Base-by-base conservation (phyloP, 1,140 invertebrate species). In the Solen grandis region DNA sequence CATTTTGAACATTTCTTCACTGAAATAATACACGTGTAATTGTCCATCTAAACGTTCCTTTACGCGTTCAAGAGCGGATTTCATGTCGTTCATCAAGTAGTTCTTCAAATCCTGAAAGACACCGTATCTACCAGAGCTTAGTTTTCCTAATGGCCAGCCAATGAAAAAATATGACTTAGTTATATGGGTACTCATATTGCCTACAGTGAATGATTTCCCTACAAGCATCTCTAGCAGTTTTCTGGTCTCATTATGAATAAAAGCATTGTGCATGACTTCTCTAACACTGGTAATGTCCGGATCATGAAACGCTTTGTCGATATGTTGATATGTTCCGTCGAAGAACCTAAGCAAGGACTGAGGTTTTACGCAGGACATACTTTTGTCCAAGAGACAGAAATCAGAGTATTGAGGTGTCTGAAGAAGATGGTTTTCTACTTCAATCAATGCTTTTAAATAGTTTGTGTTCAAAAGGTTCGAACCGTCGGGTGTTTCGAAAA, bases 321-420 rank as follows among this genome's bases (percentile, higher is more conserved):
- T 33, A 31, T 59, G 33, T 29, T 54, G 50, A 38, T 66, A 77
- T 38, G 81, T 82, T 5, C 80, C 81, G 36, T 82, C 81, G 55
- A 82, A 82, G 33, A 82, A 52, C 19, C 81, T 41, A 10, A 82
- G n/a, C 13, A 82, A 0, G 1, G 81, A 82, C 31, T 77, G 74
- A 0, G 81, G 81, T 41, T 65, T 69, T 55, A 65, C 5, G 57
- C 81, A 82, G 8, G 22, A 31, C 25, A 52, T 10, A 25, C 72
- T 19, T 13, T 41, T n/a, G 50, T 74, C 41, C 33, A 72, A 55
- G 10, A 57, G 36, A 52, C 79, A 81, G 35, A 55, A 81, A 50
- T 72, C 31, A 31, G 73, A 50, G 52, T 75, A 81, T 10, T 55
- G 16, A 36, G 25, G 10, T 16, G 65, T 52, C 38, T 66, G 46